Conservation (phyloP, 2,888 invertebrate genomes). For the Tinea semifulvella region DNA sequence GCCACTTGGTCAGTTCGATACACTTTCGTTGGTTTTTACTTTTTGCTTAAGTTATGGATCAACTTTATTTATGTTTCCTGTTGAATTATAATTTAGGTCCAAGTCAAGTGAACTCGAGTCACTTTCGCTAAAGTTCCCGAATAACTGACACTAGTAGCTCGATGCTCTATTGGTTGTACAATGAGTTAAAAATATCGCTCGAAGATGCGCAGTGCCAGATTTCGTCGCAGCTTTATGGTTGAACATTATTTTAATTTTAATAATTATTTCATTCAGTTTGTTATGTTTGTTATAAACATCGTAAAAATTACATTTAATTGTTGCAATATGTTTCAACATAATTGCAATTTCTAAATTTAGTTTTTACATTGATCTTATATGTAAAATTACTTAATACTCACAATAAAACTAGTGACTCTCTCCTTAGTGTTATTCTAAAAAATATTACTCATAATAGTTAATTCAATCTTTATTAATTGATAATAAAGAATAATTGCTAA, state of each 20-base stretch:
- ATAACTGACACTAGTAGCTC: conserved; percentile 49
- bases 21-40: neutral
- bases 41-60: neutral
- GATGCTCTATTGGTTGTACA: conserved; percentile 55
- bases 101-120: conserved; percentile 19
- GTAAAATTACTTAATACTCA: too few relatives aligned
- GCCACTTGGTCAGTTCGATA: neutral
- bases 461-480: too few relatives aligned
- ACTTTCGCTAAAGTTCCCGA: conserved; percentile 52
- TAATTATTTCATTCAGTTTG: conserved; percentile 21
- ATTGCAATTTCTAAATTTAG: neutral
- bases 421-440: too few relatives aligned
- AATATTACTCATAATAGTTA: too few relatives aligned
- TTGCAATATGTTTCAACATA: neutral
- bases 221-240: conserved; percentile 41
- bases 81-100: neutral
- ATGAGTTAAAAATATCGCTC: conserved; percentile 66
- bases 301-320: conserved; percentile 3
- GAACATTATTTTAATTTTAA: conserved; percentile 57
- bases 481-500: too few relatives aligned
- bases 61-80: neutral
- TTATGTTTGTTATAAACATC: neutral
- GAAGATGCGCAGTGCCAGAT: conserved; percentile 64
- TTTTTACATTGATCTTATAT: too few relatives aligned
- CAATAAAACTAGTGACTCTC: too few relatives aligned